These are phyloP conservation scores for Grallaria varia DNA, from an alignment of 2,113 vertebrate species.

Conservation along the genomic window DNA sequence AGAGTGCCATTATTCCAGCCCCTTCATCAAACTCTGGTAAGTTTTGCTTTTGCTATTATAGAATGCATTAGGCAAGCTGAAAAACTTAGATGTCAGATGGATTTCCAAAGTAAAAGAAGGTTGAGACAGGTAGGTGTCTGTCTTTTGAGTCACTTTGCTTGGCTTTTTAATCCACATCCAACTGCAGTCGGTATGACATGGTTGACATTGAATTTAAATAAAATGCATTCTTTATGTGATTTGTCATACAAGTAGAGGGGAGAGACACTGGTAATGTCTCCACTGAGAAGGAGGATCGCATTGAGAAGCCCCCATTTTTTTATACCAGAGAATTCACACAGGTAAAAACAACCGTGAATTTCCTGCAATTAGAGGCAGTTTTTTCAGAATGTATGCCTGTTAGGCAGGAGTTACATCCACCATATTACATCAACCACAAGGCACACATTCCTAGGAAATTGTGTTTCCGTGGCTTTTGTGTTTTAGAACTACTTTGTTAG, in stretches of 20 bases:
- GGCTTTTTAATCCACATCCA: not conserved
- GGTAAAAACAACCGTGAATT: not conserved
- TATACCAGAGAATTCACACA: not conserved
- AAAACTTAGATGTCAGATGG: not conserved
- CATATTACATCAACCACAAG: not conserved
- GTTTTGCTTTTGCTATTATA: not conserved
- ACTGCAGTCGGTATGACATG: not conserved
- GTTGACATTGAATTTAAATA: not conserved
- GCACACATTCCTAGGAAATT: not conserved
- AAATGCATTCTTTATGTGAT: not conserved
- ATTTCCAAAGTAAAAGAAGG: not conserved
- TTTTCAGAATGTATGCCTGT: not conserved
- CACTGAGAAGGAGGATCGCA: not conserved
- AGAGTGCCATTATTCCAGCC: not conserved
- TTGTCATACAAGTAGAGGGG: not conserved
- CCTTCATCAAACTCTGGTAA: not conserved
- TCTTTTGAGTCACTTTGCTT: not conserved
- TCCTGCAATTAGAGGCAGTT: not conserved
- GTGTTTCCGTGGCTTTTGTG: not conserved
- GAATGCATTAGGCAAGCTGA: not conserved
- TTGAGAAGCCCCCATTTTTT: not conserved
- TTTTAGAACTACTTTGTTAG: not conserved
- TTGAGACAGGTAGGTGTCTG: not conserved
- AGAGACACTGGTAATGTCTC: not conserved
- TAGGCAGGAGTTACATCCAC: not conserved